Percentiles rank a stretch among this genome's conserved stretches.
Evolutionary conservation across 2,113 vertebrate genomes (phyloP).

Genomic region (Passer montanus): DNA sequence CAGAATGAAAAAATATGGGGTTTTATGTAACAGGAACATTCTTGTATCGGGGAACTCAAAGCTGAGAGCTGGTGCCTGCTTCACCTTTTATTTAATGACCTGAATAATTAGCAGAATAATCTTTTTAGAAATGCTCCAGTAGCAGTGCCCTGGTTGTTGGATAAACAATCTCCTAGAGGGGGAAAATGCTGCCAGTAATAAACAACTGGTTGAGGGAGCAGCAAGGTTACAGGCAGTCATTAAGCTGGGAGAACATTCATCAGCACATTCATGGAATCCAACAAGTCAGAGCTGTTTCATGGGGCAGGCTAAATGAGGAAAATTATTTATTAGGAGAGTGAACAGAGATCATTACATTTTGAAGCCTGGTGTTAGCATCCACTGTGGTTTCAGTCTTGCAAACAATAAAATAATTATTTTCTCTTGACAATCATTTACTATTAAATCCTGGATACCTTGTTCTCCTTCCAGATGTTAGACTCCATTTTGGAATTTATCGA

Average conservation of each 20-base stretch:
- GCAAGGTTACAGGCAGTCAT: neutral
- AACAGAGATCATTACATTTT: neutral
- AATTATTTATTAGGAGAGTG: neutral
- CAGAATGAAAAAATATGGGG: neutral
- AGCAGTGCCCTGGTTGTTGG: neutral
- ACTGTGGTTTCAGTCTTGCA: neutral
- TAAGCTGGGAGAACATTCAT: neutral
- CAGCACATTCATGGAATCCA: neutral
- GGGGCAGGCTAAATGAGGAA: neutral
- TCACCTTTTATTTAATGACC: neutral
- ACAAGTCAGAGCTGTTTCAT: neutral
- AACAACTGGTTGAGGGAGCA: neutral
- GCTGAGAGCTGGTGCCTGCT: neutral
- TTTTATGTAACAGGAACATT: neutral
- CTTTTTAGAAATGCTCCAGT: constrained; percentile 26
- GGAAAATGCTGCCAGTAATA: neutral
- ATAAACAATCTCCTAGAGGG: neutral
- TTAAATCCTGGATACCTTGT: neutral
- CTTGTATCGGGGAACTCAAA: neutral
- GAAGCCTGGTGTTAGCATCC: neutral
- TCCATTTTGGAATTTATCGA: neutral
- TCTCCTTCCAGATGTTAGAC: neutral
- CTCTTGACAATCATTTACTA: neutral
- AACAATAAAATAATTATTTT: neutral
- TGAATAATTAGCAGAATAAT: constrained; percentile 26